Conservation (phyloP, 1,140 invertebrate genomes). For the Orius insidiosus region DNA sequence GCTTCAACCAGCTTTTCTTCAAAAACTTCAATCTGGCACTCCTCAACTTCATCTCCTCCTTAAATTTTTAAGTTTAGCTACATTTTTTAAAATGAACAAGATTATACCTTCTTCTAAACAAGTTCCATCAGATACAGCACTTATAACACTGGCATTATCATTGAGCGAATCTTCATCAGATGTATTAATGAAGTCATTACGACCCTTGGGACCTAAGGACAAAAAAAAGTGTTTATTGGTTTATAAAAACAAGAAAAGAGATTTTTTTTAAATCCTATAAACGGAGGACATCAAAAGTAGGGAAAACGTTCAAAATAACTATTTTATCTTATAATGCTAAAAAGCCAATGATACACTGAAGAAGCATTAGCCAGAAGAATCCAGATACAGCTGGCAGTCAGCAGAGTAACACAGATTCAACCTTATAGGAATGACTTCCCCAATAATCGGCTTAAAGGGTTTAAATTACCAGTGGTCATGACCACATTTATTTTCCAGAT, state of each 20-base stretch:
- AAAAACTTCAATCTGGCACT: constrained; percentile 53
- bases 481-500: too few relatives aligned
- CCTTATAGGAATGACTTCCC: too few relatives aligned
- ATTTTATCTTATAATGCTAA: too few relatives aligned
- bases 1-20: constrained; percentile 77
- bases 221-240: constrained; percentile 4
- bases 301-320: too few relatives aligned
- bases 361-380: too few relatives aligned
- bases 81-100: constrained; percentile 1
- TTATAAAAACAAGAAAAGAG: not conserved
- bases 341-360: too few relatives aligned
- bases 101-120: constrained; percentile 35
- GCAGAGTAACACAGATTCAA: too few relatives aligned
- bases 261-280: too few relatives aligned
- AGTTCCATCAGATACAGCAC: constrained; percentile 43
- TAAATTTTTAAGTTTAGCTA: constrained; percentile 1
- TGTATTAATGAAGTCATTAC: constrained; percentile 18
- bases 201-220: constrained; percentile 8
- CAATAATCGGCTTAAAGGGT: too few relatives aligned
- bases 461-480: too few relatives aligned
- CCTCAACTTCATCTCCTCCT: constrained; percentile 22
- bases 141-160: constrained; percentile 50
- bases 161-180: constrained; percentile 52
- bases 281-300: too few relatives aligned
- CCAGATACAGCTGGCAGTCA: too few relatives aligned